Percentiles rank a stretch among this genome's conserved stretches.
phyloP scores from a whole-genome alignment of 2,888 invertebrate species.

The Schrankia costaestrigalis region DNA sequence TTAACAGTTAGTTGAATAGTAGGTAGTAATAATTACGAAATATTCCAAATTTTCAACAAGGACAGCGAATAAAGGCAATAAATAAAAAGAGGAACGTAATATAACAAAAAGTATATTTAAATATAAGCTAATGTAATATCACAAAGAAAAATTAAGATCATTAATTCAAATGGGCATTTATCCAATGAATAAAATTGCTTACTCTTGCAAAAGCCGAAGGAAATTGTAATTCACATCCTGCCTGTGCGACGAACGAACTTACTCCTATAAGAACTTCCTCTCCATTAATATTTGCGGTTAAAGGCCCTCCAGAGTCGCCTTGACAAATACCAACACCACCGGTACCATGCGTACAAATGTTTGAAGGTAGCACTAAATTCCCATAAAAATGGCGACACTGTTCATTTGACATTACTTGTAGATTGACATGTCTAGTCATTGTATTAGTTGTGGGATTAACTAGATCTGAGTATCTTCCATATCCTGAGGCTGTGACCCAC shows the following conservation, averaged over 20 bases:
- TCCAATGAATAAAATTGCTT: conserved; percentile 52
- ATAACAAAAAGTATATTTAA: conserved; percentile 1
- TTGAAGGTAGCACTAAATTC: conserved; percentile 45
- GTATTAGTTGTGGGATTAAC: conserved; percentile 43
- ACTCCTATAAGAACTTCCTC: conserved; percentile 54
- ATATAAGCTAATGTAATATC: not conserved
- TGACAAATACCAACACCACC: conserved; percentile 64
- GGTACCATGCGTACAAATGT: conserved; percentile 58
- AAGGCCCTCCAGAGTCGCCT: conserved; percentile 64
- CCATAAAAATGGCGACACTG: conserved; percentile 49
- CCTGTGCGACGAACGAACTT: conserved; percentile 60
- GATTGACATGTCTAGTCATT: conserved; percentile 50
- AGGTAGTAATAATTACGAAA: no score
- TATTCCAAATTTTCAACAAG: no score
- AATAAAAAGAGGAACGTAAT: not conserved
- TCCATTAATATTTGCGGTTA: conserved; percentile 43
- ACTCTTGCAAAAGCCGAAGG: conserved; percentile 63
- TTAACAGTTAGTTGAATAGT: no score
- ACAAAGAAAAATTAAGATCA: not conserved
- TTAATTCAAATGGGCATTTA: conserved; percentile 38
- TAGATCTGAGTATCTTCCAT: conserved; percentile 56
- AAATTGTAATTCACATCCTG: conserved; percentile 56
- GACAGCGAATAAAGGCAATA: not conserved
- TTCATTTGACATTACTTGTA: conserved; percentile 46
- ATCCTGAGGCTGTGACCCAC: conserved; percentile 53